Conservation (phyloP, 2,888 invertebrate species). For the Napeogenes sylphis region DNA sequence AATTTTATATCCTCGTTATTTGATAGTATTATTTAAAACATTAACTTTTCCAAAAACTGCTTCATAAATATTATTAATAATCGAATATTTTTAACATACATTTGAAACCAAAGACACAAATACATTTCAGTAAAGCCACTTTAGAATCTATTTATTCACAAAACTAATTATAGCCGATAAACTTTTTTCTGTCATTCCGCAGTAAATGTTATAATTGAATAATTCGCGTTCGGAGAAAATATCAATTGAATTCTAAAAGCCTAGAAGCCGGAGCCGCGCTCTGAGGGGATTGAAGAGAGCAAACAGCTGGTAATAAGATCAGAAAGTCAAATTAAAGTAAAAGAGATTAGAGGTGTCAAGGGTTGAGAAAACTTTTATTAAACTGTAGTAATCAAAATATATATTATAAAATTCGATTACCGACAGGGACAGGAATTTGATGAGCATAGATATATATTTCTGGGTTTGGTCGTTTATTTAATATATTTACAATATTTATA, state of each 20-base stretch:
- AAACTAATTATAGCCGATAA: conserved; percentile 17
- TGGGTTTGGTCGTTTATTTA: too few species aligned
- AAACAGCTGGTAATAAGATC: conserved; percentile 32
- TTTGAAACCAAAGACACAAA: too few species aligned
- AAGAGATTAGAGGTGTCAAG: not conserved
- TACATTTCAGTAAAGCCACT: too few species aligned
- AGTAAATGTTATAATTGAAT: conserved; percentile 23
- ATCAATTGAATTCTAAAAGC: conserved; percentile 31
- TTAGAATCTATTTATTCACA: conserved; percentile 10
- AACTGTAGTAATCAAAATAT: not conserved
- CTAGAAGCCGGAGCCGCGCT: conserved; percentile 21
- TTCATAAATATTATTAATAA: too few species aligned
- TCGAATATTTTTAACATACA: too few species aligned
- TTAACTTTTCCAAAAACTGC: too few species aligned
- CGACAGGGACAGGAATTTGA: too few species aligned
- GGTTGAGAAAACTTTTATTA: not conserved
- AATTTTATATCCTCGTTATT: too few species aligned
- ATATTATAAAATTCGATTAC: too few species aligned
- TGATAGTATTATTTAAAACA: too few species aligned
- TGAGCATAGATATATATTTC: too few species aligned
- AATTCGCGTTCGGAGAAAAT: conserved; percentile 20
- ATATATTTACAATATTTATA: too few species aligned
- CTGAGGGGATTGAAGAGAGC: conserved; percentile 20
- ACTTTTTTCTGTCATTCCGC: conserved; percentile 16
- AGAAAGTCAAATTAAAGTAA: conserved; percentile 23